These are phyloP conservation scores for Distichodus sexfasciatus DNA, from an alignment of 2,797 vertebrate genomes.

Conservation along the genomic window DNA sequence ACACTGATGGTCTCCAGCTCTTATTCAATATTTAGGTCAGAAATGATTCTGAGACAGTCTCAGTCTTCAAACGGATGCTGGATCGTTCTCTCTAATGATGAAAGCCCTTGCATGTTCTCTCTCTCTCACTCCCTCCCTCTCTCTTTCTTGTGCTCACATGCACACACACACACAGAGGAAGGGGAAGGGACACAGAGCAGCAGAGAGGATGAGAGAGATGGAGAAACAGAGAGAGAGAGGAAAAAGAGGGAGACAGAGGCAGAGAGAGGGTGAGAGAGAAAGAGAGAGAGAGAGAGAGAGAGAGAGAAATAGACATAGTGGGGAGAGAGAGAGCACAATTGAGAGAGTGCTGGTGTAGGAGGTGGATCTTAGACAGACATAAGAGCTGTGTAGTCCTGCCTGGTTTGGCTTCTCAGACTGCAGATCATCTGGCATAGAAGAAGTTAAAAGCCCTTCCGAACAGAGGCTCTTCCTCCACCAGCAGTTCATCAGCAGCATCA, in stretches of 20 bases:
- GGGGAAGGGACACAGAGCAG: conserved; percentile 19
- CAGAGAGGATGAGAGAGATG: conserved; percentile 2
- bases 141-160: too few relatives aligned
- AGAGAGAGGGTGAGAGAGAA: conserved; percentile 20
- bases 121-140: conserved; percentile 7
- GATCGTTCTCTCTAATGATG: conserved; percentile 32
- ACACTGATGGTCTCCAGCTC: background rate
- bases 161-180: background rate
- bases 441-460: conserved; percentile 42
- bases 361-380: conserved; percentile 48
- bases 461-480: conserved; percentile 10
- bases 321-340: conserved; percentile 25
- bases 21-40: conserved; percentile 9
- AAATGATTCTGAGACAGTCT: conserved; percentile 10
- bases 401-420: conserved; percentile 62
- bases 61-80: conserved; percentile 20
- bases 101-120: conserved; percentile 21
- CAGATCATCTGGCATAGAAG: conserved; percentile 58
- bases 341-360: conserved; percentile 47
- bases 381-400: conserved; percentile 42
- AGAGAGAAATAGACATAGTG: conserved; percentile 30
- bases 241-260: conserved; percentile 22
- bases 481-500: conserved; percentile 30
- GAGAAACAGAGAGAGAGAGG: background rate
- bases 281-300: conserved; percentile 9